Percentiles rank a stretch among this genome's conserved stretches.
These are phyloP conservation scores for Pogonomyrmex californicus DNA, from an alignment of 1,140 invertebrate species.

Conservation along the genomic window DNA sequence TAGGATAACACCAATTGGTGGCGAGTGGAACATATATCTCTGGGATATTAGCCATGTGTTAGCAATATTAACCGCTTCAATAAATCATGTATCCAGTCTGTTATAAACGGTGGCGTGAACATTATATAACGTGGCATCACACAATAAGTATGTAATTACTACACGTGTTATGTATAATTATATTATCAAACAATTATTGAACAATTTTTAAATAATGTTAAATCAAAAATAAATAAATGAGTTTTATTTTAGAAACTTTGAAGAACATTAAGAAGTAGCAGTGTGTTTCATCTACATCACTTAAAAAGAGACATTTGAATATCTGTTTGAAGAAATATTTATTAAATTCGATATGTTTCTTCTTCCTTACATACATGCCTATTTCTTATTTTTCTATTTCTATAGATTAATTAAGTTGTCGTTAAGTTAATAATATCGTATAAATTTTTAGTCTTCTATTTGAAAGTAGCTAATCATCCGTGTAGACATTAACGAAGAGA, in stretches of 20 bases:
- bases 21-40: slow-evolving; percentile 48
- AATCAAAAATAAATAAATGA: neutral
- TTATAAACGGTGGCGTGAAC: slow-evolving; percentile 19
- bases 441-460: neutral
- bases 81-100: slow-evolving; percentile 43
- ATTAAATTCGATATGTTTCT: neutral
- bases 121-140: slow-evolving; percentile 10
- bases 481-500: neutral
- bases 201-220: neutral
- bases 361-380: neutral
- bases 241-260: neutral
- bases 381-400: neutral
- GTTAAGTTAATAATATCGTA: neutral
- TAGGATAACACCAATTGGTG: slow-evolving; percentile 46
- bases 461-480: neutral
- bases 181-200: neutral
- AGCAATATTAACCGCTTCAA: slow-evolving; percentile 54
- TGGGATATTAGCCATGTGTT: slow-evolving; percentile 54
- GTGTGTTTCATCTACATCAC: neutral
- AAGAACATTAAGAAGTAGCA: neutral
- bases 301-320: neutral
- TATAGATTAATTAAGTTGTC: neutral
- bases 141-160: slow-evolving; percentile 38
- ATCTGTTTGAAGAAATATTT: too few relatives aligned
- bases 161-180: slow-evolving; percentile 11